Evolutionary conservation across 2,113 vertebrate genomes (phyloP).

Genomic region (Phyllostomus discolor): DNA sequence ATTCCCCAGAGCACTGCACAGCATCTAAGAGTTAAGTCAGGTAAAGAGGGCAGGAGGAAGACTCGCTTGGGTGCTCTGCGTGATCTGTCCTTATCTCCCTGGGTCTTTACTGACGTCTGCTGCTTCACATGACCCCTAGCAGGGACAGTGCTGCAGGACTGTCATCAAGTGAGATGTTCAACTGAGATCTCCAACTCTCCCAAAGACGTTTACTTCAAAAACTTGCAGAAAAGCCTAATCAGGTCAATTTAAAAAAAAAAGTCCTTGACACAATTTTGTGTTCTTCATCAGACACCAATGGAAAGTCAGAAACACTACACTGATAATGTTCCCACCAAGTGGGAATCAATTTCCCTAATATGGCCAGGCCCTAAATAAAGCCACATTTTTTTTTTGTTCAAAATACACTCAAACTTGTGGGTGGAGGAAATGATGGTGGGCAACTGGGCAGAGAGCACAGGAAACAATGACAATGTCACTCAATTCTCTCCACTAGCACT

Average conservation of each 20-base stretch:
- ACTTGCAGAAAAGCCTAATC: background rate
- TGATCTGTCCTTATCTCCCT: background rate
- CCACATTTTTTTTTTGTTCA: background rate
- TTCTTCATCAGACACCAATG: background rate
- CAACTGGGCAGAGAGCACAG: background rate
- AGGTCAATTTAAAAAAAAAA: background rate
- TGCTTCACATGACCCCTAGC: background rate
- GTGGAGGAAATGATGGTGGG: background rate
- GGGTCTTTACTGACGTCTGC: background rate
- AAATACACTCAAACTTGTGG: constrained; percentile 6
- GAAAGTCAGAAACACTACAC: constrained; percentile 11
- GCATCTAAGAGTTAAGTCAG: background rate
- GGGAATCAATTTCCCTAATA: constrained; percentile 51
- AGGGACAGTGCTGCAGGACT: background rate
- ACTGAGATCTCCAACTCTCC: background rate
- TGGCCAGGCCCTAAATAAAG: constrained; percentile 47
- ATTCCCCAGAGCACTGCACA: background rate
- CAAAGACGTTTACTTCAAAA: background rate
- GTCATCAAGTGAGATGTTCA: background rate
- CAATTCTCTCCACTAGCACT: background rate
- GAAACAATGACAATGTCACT: background rate
- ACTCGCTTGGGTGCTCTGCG: background rate
- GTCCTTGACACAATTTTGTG: background rate
- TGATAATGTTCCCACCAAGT: constrained; percentile 30
- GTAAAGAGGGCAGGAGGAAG: background rate